Conservation (phyloP, 2,888 invertebrate genomes). For the Diploptera punctata region DNA sequence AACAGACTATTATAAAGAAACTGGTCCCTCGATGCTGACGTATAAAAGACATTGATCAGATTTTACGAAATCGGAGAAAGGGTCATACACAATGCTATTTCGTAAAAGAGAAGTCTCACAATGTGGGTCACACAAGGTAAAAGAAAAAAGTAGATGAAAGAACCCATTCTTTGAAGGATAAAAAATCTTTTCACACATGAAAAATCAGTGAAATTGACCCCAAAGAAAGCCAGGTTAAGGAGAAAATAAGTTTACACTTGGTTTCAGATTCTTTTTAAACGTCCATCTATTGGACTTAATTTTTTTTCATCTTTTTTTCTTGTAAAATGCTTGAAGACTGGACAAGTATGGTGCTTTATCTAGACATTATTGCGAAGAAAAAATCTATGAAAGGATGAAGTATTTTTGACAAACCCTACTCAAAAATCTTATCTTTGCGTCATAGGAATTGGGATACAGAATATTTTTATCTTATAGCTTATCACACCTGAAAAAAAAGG, state of each 20-base stretch:
- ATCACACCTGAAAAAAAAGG: too few relatives aligned
- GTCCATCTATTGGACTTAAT: neutral
- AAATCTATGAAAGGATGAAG: too few relatives aligned
- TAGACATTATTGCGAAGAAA: too few relatives aligned
- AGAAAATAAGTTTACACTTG: slow-evolving; percentile 3
- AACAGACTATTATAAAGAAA: neutral
- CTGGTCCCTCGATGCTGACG: neutral
- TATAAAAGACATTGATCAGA: neutral
- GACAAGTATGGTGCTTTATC: neutral
- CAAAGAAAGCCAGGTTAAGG: neutral
- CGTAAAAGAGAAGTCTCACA: neutral
- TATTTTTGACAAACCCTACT: too few relatives aligned
- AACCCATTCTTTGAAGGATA: neutral
- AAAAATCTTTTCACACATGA: slow-evolving; percentile 4
- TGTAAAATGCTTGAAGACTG: neutral
- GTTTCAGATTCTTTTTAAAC: slow-evolving; percentile 1
- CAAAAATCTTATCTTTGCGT: too few relatives aligned
- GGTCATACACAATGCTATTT: neutral
- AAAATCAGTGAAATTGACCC: slow-evolving; percentile 17
- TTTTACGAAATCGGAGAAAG: neutral
- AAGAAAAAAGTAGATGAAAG: neutral
- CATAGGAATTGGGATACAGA: too few relatives aligned
- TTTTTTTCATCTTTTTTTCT: slow-evolving; percentile 1
- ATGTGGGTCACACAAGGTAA: neutral
- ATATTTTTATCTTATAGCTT: too few relatives aligned